phyloP scores from a whole-genome alignment of 2,797 vertebrate species.

The Hafferia zeledoni region DNA sequence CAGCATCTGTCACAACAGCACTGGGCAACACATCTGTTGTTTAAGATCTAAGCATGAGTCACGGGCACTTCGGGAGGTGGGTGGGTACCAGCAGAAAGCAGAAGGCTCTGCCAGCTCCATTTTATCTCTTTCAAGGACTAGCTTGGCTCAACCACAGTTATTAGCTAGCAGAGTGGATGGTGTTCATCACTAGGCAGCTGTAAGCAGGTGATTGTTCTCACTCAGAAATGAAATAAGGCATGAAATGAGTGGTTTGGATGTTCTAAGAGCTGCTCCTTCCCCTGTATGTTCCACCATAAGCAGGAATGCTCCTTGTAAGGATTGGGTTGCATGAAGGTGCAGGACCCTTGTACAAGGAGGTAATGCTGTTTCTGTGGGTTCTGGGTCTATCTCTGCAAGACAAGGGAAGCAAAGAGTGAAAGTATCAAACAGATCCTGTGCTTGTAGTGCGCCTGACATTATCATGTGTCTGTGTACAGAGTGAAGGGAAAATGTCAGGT shows the following conservation, averaged over 20 bases:
- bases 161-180: neutral
- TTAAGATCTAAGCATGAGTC: neutral
- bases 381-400: neutral
- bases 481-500: neutral
- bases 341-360: neutral
- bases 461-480: neutral
- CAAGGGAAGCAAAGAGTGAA: neutral
- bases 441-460: neutral
- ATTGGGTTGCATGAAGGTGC: neutral
- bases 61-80: neutral
- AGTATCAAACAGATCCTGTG: neutral
- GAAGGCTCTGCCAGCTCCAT: neutral
- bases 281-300: accelerated
- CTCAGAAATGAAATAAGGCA: neutral
- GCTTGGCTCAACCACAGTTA: neutral
- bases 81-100: neutral
- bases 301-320: neutral
- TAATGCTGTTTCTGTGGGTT: neutral
- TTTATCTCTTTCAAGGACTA: neutral
- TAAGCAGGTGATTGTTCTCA: neutral
- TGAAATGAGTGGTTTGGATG: accelerated
- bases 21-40: neutral
- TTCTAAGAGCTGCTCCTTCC: accelerated
- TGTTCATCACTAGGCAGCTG: neutral
- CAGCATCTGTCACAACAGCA: neutral